Evolutionary conservation across 2,797 vertebrate genomes (phyloP), one percentile per base, ranked within the genome.

Genomic region (Atherinosoma microstoma): DNA sequence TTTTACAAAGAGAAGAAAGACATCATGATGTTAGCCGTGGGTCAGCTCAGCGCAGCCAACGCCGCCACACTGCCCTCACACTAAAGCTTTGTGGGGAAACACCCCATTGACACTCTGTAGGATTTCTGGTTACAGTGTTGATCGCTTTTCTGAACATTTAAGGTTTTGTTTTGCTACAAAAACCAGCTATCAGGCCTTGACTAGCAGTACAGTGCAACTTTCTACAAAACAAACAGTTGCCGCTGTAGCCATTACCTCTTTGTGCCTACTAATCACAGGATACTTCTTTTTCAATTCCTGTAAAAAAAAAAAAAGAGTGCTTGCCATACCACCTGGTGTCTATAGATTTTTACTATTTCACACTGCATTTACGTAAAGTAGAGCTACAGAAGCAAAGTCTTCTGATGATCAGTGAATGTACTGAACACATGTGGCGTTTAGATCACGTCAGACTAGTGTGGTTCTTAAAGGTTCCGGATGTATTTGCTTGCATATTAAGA

Each of bases 1-100:
- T 99, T 98, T 93, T 96, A 98, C 81, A 96, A 96, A 84, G 95
- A 96, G 92, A 96, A 95, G 93, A 96, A 95, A 78, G 95, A 96
- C 92, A 95, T 96, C 92, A 91, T 96, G 75, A 94, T 96, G 89
- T 73, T 95, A 49, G 95, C 95, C 1, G 92, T 95, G 84, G 95
- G 95, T 91, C 98, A 27, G 92, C 96, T 36, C 92, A 97, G 79
- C 81, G 96, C 92, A 1, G 94, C 93, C 66, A 95, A 95, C 89
- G 84, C 91, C 1, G 93, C 94, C 70, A 93, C 94, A 0, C 95
- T 97, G 66, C 93, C 97, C 49, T 94, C 92, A 2, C 93, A 93
- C 91, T 94, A 89, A 84, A 70, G 18, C 73, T 20, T 22, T 2
- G 1, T 29, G 59, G 24, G 72, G 72, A 73, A 80, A 70, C 64